Evolutionary conservation across 2,113 vertebrate genomes (phyloP).

Genomic region (Pungitius pungitius): DNA sequence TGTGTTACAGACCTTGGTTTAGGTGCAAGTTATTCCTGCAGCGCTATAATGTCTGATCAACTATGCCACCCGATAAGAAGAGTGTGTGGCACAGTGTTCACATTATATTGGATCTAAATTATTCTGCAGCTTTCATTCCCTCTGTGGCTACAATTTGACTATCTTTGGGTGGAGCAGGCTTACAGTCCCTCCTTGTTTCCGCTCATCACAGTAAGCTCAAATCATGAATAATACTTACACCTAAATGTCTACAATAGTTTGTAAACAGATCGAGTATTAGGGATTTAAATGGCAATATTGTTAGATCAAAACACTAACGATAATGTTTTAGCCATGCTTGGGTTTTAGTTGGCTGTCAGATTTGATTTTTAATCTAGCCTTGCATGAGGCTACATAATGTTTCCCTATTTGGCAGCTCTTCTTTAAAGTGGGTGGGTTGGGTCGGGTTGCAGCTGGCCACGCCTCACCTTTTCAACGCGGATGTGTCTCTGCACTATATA

Average conservation of each 20-base stretch:
- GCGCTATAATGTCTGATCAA: background rate
- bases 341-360: background rate
- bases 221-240: background rate
- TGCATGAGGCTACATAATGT: background rate
- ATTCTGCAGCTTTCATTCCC: background rate
- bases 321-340: too few relatives aligned
- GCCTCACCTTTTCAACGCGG: constrained; percentile 19
- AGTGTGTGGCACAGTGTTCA: background rate
- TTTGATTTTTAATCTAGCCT: background rate
- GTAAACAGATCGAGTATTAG: background rate
- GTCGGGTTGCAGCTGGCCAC: constrained; percentile 11
- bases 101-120: background rate
- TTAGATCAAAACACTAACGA: too few relatives aligned
- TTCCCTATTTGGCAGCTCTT: background rate
- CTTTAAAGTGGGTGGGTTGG: background rate
- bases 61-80: background rate
- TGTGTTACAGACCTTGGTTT: too few relatives aligned
- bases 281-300: background rate
- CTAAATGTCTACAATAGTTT: background rate
- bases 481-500: constrained; percentile 40
- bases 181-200: background rate
- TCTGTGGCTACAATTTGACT: background rate
- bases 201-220: background rate
- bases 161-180: background rate
- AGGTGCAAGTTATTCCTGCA: background rate